These are phyloP conservation scores for Helogale parvula DNA, from an alignment of 2,113 vertebrate genomes.

Conservation along the genomic window DNA sequence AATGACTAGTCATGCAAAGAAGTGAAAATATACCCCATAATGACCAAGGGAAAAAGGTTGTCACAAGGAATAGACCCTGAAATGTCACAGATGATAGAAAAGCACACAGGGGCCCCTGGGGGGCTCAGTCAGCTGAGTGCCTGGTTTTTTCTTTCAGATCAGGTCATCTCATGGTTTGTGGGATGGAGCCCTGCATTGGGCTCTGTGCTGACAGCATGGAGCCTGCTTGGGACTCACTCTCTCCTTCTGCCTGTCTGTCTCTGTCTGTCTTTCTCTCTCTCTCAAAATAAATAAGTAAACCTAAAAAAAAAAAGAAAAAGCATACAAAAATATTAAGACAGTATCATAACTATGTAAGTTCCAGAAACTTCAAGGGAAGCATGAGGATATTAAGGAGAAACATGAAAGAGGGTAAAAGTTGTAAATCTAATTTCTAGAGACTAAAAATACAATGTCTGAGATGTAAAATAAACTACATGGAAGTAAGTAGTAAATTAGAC, in stretches of 20 bases:
- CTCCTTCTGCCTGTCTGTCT: no score
- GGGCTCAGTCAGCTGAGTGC: no score
- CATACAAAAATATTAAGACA: background rate
- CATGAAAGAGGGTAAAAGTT: background rate
- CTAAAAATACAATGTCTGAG: background rate
- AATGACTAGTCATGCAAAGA: background rate
- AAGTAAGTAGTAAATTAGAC: background rate
- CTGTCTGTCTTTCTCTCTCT: no score
- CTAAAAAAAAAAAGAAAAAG: background rate
- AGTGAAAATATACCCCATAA: background rate
- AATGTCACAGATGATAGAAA: background rate
- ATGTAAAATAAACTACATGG: background rate
- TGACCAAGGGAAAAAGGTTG: background rate
- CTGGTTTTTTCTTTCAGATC: no score
- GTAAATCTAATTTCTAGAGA: background rate
- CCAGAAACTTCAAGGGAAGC: background rate
- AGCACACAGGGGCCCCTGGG: background rate
- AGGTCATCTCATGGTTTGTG: no score
- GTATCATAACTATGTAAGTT: background rate
- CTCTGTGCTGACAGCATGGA: no score
- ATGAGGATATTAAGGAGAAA: background rate
- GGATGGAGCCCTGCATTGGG: no score
- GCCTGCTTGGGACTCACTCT: no score
- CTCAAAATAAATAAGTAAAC: no score
- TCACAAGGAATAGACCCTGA: background rate